A percentile compares a stretch with the other conserved stretches of the same genome.
phyloP scores from a whole-genome alignment of 2,797 vertebrate species.

The Sebastes goodei region DNA sequence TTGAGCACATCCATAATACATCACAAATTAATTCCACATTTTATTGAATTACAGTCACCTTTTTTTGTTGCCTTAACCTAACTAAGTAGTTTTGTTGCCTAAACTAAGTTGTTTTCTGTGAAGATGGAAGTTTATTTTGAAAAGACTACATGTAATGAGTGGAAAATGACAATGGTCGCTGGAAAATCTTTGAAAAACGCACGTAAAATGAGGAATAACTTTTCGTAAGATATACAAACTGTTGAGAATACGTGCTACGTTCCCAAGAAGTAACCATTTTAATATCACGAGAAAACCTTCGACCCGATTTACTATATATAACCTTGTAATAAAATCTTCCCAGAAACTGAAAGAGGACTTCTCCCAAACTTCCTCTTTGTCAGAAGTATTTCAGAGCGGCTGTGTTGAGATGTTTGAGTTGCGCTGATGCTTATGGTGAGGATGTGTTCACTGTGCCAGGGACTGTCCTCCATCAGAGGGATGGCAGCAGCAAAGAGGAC shows the following conservation, averaged over 20 bases:
- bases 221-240: too few species aligned
- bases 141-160: neutral
- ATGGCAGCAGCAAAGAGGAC: conserved; percentile 2
- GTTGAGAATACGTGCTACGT: neutral
- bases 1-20: neutral
- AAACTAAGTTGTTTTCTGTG: neutral
- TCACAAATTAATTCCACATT: neutral
- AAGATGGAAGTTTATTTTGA: neutral
- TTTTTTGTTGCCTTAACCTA: neutral
- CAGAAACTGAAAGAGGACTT: neutral
- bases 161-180: neutral
- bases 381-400: neutral
- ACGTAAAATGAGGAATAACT: too few species aligned
- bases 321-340: neutral
- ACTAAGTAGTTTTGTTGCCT: neutral
- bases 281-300: neutral
- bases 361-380: neutral
- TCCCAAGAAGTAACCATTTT: neutral
- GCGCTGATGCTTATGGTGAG: neutral
- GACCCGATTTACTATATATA: neutral
- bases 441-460: neutral
- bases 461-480: neutral
- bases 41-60: neutral
- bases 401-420: neutral
- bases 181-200: too few species aligned